These are phyloP conservation scores for Eptesicus fuscus DNA, from an alignment of 2,113 vertebrate species.

Conservation along the genomic window DNA sequence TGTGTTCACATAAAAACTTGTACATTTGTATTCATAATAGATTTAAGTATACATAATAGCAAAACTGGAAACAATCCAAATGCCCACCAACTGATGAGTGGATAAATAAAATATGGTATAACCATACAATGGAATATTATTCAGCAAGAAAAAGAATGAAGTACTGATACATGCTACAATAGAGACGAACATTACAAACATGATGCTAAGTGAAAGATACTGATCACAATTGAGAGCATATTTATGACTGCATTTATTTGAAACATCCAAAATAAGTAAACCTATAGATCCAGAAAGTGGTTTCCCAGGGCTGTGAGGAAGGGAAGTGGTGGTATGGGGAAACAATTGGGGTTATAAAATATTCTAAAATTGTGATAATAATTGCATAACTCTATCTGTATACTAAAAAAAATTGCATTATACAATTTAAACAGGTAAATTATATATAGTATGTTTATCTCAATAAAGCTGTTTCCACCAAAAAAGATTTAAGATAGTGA, in stretches of 20 bases:
- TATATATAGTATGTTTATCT: background rate
- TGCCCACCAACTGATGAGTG: background rate
- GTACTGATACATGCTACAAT: background rate
- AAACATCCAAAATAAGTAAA: background rate
- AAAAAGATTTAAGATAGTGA: background rate
- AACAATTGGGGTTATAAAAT: background rate
- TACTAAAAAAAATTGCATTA: background rate
- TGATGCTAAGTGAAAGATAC: background rate
- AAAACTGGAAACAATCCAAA: slow-evolving; percentile 21
- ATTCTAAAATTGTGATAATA: background rate
- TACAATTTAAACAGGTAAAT: background rate
- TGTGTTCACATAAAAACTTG: background rate
- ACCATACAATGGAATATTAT: background rate
- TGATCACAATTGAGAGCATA: background rate
- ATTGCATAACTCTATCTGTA: background rate
- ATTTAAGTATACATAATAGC: background rate
- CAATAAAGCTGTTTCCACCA: background rate
- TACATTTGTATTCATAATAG: background rate
- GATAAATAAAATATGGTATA: background rate
- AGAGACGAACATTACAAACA: background rate
- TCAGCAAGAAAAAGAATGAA: slow-evolving; percentile 12
- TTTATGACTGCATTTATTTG: background rate
- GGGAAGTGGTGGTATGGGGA: background rate
- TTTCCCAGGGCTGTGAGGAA: background rate
- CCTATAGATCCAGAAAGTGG: background rate